These are phyloP conservation scores for Pycnonotus jocosus DNA, from an alignment of 2,113 vertebrate species.

Conservation along the genomic window DNA sequence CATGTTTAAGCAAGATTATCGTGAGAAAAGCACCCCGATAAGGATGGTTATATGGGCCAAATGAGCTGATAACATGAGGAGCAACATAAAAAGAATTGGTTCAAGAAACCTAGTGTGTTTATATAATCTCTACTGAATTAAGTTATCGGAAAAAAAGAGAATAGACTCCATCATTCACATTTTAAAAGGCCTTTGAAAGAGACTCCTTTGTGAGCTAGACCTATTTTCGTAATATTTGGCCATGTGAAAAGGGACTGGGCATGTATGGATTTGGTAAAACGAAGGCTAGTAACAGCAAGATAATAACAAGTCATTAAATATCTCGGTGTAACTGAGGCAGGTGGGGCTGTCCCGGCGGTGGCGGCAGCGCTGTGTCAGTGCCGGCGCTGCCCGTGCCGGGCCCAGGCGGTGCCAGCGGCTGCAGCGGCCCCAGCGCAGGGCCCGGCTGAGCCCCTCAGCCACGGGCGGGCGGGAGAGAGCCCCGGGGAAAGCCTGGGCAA, in stretches of 20 bases:
- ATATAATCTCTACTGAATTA: background rate
- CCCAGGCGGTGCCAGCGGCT: background rate
- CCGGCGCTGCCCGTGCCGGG: accelerated
- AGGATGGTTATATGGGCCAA: background rate
- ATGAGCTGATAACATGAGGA: background rate
- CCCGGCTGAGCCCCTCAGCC: background rate
- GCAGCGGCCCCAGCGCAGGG: background rate
- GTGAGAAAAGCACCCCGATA: background rate
- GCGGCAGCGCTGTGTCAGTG: accelerated
- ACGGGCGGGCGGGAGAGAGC: background rate
- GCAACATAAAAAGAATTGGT: background rate
- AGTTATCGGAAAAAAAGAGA: background rate
- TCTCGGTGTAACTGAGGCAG: accelerated
- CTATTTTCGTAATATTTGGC: background rate
- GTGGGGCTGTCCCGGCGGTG: accelerated
- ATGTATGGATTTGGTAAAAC: background rate
- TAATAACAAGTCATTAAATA: background rate
- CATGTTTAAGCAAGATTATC: background rate
- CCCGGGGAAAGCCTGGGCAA: background rate
- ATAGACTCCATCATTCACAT: background rate
- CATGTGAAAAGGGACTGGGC: background rate
- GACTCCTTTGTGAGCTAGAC: background rate
- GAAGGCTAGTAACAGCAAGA: background rate
- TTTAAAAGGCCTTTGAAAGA: background rate
- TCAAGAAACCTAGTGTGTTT: background rate